Evolutionary conservation across 1,140 invertebrate genomes (phyloP), one percentile per base, ranked within the genome.

Genomic region (Plodia interpunctella): DNA sequence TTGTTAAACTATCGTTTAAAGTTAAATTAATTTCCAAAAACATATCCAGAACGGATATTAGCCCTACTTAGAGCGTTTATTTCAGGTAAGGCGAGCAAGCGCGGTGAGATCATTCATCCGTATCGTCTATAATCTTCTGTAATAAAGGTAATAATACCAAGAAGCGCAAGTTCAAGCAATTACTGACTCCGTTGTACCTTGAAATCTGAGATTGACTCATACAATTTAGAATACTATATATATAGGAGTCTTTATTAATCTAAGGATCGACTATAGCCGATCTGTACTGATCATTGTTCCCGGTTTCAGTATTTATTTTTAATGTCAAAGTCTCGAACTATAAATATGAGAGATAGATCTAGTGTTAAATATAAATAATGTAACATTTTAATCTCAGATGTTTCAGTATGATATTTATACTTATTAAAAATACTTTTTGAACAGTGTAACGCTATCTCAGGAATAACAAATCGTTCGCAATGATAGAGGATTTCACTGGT

Each of bases 61-160:
- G 38, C 15, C 15, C 15, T 13, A 5, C 1, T 15, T 44, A 4
- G 38, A 17, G 38, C 38, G 15, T 32, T 35, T 32, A 55, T 55
- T 35, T 54, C 21, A 54, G 20, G 19, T 35, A 55, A 32, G n/a
- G 38, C 55, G n/a, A 55, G 15, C 32, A 35, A 32, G n/a, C 57
- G 55, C 56, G 56, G 38, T 30, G 21, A 49, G 59, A 55, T 57
- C 58, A 53, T 28, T 59, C 57, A 44, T 25, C 50, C 17, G 59
- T 1, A 44, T 38, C 50, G 50, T 54, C 65, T 68, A 61, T 73
- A 73, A 73, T 73, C 58, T 68, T 73, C 65, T 59, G 49, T 73
- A 73, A 70, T 73, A 70, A 73, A 66, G 58, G 58, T 61, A 63
- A 61, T 68, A 66, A 68, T n/a, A 44, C 38, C 38, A 44, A 44